Evolutionary conservation across 1,140 invertebrate genomes (phyloP).

Genomic region (Muscidifurax raptorellus): DNA sequence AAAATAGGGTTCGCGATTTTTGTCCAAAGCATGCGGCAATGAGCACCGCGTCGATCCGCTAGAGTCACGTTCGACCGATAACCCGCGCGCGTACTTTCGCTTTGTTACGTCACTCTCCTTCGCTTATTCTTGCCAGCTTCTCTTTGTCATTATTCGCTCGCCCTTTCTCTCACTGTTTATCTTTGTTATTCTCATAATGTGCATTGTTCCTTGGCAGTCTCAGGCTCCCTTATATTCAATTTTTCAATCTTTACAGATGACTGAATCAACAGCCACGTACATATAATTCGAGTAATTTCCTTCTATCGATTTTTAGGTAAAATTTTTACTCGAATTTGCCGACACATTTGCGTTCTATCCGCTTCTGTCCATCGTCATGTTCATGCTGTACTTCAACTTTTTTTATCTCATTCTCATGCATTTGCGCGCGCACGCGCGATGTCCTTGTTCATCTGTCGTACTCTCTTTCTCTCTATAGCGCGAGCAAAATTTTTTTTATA

Average conservation of each 20-base stretch:
- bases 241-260: neutral
- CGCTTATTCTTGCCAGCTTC: conserved; percentile 21
- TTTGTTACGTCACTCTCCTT: conserved; percentile 4
- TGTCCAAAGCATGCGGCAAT: conserved; percentile 62
- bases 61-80: conserved; percentile 61
- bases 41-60: conserved; percentile 58
- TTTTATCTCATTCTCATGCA: conserved; percentile 34
- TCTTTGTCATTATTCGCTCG: neutral
- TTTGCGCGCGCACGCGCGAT: neutral
- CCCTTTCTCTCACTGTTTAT: conserved; percentile 23
- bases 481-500: conserved; percentile 8
- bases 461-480: neutral
- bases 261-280: no score
- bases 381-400: neutral
- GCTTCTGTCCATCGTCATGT: neutral
- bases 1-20: conserved; percentile 70
- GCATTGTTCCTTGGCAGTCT: neutral
- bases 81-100: conserved; percentile 42
- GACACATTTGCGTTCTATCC: conserved; percentile 5
- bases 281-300: neutral
- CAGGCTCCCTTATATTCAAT: neutral
- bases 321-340: conserved; percentile 43
- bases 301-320: neutral
- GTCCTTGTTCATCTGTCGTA: conserved; percentile 17
- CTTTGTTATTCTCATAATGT: conserved; percentile 36